Base-by-base conservation (phyloP, 2,113 vertebrate genomes). In the Gambusia affinis region DNA sequence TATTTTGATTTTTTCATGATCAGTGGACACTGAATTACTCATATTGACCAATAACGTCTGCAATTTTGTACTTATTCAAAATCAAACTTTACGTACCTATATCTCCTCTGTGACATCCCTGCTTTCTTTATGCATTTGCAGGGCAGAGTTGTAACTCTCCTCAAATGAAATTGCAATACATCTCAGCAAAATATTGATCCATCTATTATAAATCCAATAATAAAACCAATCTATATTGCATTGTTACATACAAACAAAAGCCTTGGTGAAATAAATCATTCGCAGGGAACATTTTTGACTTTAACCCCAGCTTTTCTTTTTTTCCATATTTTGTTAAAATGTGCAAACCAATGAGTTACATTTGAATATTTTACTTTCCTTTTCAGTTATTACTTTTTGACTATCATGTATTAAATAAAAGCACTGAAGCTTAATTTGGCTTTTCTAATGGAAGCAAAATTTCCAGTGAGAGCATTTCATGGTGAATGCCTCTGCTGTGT, bases 341-440 rank as follows among this genome's bases (percentile, higher is more conserved):
- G 75, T n/a, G 64, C 66, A 78, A 88, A 81, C 15, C 27, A 91
- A 89, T 87, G 88, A 89, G 87, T 64, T 70, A 77, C 76, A 79
- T 87, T 84, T 89, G 74, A 87, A 63, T 90, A 85, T 29, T 69
- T 4, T 19, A 51, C 74, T 62, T 84, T 14, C 3, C 83, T 68
- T 86, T 76, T 66, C 73, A 61, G 7, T 63, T 0, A 67, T 30
- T 76, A 19, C 0, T 64, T 60, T 72, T 29, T 22, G 15, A 17
- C 64, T 24, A 22, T 65, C 28, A 51, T 65, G 67, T 75, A 10
- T 30, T 33, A 75, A 75, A 81, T 73, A 67, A 70, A 74, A 62
- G 64, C 70, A 70, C 22, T 64, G 5, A 8, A 24, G 10, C 22
- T 57, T n/a, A 0, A 62, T 35, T 72, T 35, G 66, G 39, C 24